Conservation (phyloP, 1,140 invertebrate species). For the Drosophila watanabei region DNA sequence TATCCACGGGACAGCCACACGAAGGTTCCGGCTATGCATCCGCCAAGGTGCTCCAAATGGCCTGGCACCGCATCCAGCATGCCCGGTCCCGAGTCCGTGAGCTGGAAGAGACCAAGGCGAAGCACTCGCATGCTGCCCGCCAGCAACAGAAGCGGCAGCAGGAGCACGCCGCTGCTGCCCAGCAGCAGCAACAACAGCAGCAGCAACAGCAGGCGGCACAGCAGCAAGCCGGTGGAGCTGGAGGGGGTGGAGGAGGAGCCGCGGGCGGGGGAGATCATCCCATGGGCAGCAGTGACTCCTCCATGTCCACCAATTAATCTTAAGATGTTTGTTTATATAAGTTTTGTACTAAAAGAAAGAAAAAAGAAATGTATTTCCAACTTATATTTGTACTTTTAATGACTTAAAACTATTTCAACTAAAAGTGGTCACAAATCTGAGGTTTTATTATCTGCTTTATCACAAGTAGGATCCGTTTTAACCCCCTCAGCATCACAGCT, state of each 20-base stretch:
- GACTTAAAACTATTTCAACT: neutral
- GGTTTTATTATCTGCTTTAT: slow-evolving; percentile 2
- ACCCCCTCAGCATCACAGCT: neutral
- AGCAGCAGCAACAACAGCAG: slow-evolving; percentile 64
- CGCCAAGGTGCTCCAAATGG: slow-evolving; percentile 98
- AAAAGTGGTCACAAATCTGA: neutral
- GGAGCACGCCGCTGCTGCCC: slow-evolving; percentile 68
- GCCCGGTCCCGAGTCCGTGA: slow-evolving; percentile 94
- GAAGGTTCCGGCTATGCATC: slow-evolving; percentile 98
- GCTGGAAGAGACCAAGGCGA: slow-evolving; percentile 91
- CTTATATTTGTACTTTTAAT: slow-evolving; percentile 15
- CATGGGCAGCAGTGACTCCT: slow-evolving; percentile 31
- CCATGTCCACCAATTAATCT: slow-evolving; percentile 55
- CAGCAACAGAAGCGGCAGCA: slow-evolving; percentile 78
- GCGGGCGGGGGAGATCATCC: slow-evolving; percentile 17
- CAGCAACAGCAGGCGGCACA: slow-evolving; percentile 61
- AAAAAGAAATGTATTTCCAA: neutral
- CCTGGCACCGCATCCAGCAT: slow-evolving; percentile 97
- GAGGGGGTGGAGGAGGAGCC: neutral
- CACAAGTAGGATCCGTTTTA: slow-evolving; percentile 19
- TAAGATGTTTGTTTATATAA: neutral
- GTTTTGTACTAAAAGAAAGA: slow-evolving; percentile 4
- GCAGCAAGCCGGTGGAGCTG: slow-evolving; percentile 22
- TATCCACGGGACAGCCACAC: slow-evolving; percentile 98
- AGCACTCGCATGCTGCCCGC: slow-evolving; percentile 88